Conservation (phyloP, 2,113 vertebrate species). For the Azemiops feae region DNA sequence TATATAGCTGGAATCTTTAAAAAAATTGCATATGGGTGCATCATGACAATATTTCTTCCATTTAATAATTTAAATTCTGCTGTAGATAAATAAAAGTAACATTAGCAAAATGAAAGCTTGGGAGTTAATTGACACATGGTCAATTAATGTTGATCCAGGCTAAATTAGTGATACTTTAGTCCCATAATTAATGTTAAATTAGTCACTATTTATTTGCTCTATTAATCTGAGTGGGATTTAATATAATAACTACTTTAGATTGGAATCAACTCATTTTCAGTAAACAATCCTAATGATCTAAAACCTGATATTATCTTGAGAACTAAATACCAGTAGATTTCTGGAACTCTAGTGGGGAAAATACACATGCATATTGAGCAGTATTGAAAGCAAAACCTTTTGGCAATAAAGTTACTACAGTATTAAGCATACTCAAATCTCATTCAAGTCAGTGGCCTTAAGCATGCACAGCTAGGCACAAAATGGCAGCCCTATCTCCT, state of each 20-base stretch:
- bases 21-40: neutral
- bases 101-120: neutral
- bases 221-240: neutral
- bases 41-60: neutral
- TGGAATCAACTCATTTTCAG: neutral
- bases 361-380: neutral
- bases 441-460: neutral
- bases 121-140: neutral
- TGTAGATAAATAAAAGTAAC: neutral
- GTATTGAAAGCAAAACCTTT: neutral
- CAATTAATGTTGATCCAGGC: neutral
- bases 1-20: neutral
- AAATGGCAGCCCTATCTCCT: too few species aligned
- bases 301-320: neutral
- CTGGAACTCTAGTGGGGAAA: slow-evolving; percentile 27
- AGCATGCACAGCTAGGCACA: neutral
- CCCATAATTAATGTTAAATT: neutral
- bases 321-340: neutral
- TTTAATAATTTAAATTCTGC: neutral
- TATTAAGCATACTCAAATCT: slow-evolving; percentile 3
- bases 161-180: neutral
- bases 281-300: neutral
- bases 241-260: neutral
- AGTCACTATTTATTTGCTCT: neutral
- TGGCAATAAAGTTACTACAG: neutral